These are phyloP conservation scores for Gambelia wislizenii DNA, from an alignment of 2,797 vertebrate genomes.

Conservation along the genomic window DNA sequence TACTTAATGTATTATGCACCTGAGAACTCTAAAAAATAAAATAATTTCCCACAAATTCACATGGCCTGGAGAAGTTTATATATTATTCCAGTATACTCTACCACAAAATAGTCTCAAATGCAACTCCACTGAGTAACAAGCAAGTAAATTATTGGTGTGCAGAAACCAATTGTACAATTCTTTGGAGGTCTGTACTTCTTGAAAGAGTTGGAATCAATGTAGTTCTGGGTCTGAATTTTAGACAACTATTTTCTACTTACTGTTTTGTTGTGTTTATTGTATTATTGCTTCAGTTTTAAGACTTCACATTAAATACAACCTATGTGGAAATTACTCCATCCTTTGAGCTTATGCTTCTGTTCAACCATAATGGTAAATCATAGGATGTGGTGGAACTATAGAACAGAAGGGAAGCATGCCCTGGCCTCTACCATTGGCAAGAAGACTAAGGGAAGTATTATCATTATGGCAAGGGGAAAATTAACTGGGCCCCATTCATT, in stretches of 20 bases:
- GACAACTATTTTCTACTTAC: background rate
- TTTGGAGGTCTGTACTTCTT: background rate
- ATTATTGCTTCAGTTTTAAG: background rate
- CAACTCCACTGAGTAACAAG: background rate
- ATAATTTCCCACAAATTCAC: background rate
- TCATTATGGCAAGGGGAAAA: background rate
- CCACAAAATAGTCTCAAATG: conserved; percentile 1
- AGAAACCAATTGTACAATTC: background rate
- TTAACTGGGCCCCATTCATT: background rate
- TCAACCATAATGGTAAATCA: background rate
- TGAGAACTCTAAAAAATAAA: conserved; percentile 37
- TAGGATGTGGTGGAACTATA: too few species aligned
- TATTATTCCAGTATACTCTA: background rate
- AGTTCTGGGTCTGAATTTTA: conserved; percentile 1
- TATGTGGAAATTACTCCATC: background rate
- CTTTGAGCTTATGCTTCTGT: background rate
- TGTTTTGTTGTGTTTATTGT: background rate
- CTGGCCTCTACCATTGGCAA: background rate
- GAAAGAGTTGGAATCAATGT: background rate
- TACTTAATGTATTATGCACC: conserved; percentile 28
- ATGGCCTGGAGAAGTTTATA: background rate
- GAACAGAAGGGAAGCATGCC: background rate
- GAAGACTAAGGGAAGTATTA: background rate
- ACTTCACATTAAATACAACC: background rate
- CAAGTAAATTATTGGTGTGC: background rate